Conservation (phyloP, 2,888 invertebrate species). For the Acheta domesticus region DNA sequence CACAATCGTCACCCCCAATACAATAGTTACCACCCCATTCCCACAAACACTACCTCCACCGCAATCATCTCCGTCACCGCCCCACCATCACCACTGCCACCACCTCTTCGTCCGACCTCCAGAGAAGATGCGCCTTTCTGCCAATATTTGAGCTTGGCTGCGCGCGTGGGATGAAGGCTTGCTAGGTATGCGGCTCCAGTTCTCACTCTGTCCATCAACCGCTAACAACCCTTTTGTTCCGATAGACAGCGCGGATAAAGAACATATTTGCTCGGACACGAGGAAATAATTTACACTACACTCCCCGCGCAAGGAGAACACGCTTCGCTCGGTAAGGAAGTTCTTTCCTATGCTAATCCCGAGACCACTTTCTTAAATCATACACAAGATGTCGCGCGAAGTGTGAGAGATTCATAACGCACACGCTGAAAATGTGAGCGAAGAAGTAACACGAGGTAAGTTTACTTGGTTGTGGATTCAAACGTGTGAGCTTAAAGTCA, state of each 20-base stretch:
- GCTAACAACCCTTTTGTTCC: slow-evolving; percentile 18
- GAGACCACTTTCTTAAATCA: too few relatives aligned
- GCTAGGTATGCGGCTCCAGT: not conserved
- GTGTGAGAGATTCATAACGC: too few relatives aligned
- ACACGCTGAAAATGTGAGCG: too few relatives aligned
- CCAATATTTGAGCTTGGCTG: not conserved
- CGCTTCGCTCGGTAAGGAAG: not conserved
- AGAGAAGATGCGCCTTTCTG: not conserved
- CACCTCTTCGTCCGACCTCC: not conserved
- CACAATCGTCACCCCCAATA: too few relatives aligned
- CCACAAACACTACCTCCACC: not conserved
- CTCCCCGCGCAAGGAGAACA: not conserved
- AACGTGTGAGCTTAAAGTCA: too few relatives aligned
- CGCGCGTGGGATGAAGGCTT: too few relatives aligned
- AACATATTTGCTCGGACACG: not conserved
- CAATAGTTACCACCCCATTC: not conserved
- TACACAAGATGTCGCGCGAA: too few relatives aligned
- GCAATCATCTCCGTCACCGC: too few relatives aligned
- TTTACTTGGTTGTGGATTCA: too few relatives aligned
- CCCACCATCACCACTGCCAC: not conserved
- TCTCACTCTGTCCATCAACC: not conserved
- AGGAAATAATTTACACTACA: slow-evolving; percentile 9
- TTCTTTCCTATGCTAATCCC: not conserved
- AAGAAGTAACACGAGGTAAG: too few relatives aligned
- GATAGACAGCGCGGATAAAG: not conserved